Evolutionary conservation across 2,888 invertebrate genomes (phyloP).

Genomic region (Dioctria rufipes): DNA sequence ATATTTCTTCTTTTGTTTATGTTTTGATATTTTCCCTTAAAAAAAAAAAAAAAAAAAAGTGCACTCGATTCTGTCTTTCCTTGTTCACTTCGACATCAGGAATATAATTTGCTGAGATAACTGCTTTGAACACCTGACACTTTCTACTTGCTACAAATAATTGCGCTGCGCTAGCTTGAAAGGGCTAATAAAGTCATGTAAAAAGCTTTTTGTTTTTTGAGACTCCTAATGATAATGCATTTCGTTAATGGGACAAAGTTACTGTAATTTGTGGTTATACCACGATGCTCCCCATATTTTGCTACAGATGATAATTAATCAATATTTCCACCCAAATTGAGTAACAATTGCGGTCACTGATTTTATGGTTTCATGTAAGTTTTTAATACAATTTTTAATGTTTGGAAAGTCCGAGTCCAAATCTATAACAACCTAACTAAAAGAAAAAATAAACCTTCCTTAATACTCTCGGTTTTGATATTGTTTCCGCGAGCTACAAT

Average conservation of each 20-base stretch:
- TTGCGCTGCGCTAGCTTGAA: conserved; percentile 1
- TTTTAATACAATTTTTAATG: too few species aligned
- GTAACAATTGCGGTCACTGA: background rate
- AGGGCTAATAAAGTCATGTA: conserved; percentile 2
- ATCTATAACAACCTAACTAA: too few species aligned
- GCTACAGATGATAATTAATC: conserved; percentile 6
- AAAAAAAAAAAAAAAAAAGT: background rate
- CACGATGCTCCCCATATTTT: background rate
- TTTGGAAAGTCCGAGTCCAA: too few species aligned
- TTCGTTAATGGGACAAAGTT: background rate
- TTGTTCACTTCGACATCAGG: conserved; percentile 17
- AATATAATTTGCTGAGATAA: conserved; percentile 1
- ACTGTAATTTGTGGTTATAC: conserved; percentile 24
- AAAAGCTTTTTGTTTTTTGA: background rate
- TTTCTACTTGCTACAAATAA: conserved; percentile 35
- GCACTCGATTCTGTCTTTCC: conserved; percentile 28
- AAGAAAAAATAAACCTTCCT: too few species aligned
- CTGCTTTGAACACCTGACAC: conserved; percentile 41
- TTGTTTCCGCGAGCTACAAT: too few species aligned
- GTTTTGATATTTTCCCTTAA: conserved; percentile 10
- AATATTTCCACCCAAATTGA: background rate
- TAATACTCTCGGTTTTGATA: too few species aligned
- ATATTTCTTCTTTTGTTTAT: conserved; percentile 27
- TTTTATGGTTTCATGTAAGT: too few species aligned
- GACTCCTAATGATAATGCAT: conserved; percentile 31